A percentile compares a stretch with the other conserved stretches of the same genome.
Conservation (phyloP, 2,113 vertebrate species). For the Nicator chloris region DNA sequence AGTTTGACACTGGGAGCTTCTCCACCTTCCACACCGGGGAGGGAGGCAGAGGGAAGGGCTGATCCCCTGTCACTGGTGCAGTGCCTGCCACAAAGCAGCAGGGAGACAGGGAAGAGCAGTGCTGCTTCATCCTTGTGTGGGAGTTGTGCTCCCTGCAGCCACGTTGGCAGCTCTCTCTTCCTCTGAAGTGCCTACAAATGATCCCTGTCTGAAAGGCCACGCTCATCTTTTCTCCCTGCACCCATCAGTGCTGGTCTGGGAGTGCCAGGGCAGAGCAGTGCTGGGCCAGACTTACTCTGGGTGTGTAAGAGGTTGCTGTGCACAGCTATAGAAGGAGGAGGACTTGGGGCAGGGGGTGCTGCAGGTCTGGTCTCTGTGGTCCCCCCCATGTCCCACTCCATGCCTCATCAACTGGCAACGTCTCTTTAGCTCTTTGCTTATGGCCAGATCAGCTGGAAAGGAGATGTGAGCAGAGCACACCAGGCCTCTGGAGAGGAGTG, state of each 20-base stretch:
- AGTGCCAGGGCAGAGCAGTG: neutral
- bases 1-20: neutral
- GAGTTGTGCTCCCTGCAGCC: neutral
- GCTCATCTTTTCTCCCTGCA: neutral
- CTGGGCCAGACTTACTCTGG: neutral
- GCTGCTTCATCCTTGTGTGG: neutral
- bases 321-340: neutral
- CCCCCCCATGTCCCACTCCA: neutral
- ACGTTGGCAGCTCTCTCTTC: neutral
- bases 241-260: neutral
- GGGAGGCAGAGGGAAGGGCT: neutral
- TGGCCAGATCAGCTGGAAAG: neutral
- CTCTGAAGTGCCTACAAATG: neutral
- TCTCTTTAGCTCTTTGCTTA: neutral
- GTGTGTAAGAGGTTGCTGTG: neutral
- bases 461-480: neutral
- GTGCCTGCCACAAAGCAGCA: neutral
- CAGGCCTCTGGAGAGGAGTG: neutral
- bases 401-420: neutral
- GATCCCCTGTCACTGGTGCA: neutral
- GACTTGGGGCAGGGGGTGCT: neutral
- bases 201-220: neutral
- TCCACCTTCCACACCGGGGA: neutral
- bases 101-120: neutral
- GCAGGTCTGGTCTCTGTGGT: neutral